Evolutionary conservation across 64 coral and sea anemone genomes (phyloP).

Genomic region (Trachythela sp.): DNA sequence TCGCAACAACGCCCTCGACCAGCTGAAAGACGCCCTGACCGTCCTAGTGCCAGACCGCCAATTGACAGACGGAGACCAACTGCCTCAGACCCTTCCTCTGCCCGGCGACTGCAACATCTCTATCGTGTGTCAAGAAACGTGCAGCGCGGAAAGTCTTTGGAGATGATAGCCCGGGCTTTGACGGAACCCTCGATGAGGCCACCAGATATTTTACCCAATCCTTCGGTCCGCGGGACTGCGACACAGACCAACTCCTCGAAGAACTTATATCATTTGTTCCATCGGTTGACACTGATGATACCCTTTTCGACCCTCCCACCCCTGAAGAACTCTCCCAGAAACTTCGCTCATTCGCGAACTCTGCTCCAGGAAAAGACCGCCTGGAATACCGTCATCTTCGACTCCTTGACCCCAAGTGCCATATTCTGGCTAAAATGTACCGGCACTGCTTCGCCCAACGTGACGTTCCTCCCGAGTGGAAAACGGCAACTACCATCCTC

Average conservation of each 20-base stretch:
- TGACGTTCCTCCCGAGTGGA: neutral
- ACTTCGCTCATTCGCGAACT: neutral
- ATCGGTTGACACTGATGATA: neutral
- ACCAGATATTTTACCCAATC: neutral
- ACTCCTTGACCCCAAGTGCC: neutral
- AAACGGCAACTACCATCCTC: too few species aligned
- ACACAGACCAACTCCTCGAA: neutral
- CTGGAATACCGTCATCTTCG: neutral
- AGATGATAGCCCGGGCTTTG: neutral
- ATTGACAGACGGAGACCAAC: neutral
- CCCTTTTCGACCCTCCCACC: neutral
- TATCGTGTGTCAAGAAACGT: neutral
- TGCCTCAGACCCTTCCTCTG: neutral
- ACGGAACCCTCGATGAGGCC: neutral
- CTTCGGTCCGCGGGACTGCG: neutral
- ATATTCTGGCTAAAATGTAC: neutral
- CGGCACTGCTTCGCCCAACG: neutral
- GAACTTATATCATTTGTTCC: neutral
- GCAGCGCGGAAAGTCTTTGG: neutral
- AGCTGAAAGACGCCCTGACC: neutral
- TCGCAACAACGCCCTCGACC: neutral
- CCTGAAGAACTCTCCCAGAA: neutral
- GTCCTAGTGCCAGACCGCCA: neutral
- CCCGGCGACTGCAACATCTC: neutral
- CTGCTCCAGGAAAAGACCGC: neutral